Percentiles rank a stretch among this genome's conserved stretches.
phyloP scores from a whole-genome alignment of 2,888 invertebrate species.

The Eupithecia tripunctaria region DNA sequence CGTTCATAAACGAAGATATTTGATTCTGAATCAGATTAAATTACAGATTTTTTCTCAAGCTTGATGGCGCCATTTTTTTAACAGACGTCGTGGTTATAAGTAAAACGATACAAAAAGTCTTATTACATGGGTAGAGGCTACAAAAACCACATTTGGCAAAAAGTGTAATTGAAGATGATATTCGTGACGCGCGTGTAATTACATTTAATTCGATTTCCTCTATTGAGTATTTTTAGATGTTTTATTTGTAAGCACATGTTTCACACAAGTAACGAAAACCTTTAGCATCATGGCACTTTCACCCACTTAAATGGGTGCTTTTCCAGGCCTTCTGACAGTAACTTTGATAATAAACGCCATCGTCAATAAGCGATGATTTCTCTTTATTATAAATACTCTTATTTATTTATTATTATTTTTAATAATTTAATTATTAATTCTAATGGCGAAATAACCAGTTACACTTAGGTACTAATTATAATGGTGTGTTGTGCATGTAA shows the following conservation, averaged over 20 bases:
- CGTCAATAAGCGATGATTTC: not conserved
- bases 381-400: not conserved
- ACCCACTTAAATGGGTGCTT: not conserved
- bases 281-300: not conserved
- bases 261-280: not conserved
- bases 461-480: no score
- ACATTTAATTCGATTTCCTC: slow-evolving; percentile 36
- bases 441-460: no score
- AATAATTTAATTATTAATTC: no score
- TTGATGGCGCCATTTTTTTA: slow-evolving; percentile 70
- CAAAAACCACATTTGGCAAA: slow-evolving; percentile 43
- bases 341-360: not conserved
- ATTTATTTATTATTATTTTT: no score
- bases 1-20: slow-evolving; percentile 58
- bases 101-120: slow-evolving; percentile 39
- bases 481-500: not conserved
- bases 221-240: not conserved
- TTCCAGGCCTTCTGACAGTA: not conserved
- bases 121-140: slow-evolving; percentile 33
- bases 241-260: not conserved
- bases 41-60: slow-evolving; percentile 59
- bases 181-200: slow-evolving; percentile 42
- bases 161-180: slow-evolving; percentile 44
- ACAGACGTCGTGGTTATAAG: slow-evolving; percentile 25
- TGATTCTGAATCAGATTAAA: slow-evolving; percentile 62